Conservation (phyloP, 2,888 invertebrate species). For the Mythimna ferrago region DNA sequence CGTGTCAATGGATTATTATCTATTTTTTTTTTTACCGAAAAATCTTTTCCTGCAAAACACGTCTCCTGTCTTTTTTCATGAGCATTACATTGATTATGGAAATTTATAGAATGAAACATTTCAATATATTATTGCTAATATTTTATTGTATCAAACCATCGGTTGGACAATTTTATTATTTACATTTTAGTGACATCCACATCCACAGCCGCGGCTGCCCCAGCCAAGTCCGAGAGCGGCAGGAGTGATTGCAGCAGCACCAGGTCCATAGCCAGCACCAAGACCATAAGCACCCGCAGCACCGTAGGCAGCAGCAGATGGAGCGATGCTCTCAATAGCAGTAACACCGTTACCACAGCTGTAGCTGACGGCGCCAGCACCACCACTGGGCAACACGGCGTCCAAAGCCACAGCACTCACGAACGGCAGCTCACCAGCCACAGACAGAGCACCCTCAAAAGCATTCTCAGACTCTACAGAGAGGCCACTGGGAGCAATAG, state of each 20-base stretch:
- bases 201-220: constrained; percentile 31
- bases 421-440: constrained; percentile 75
- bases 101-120: too few species aligned
- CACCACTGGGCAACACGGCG: constrained; percentile 72
- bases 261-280: constrained; percentile 15
- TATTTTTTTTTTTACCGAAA: too few species aligned
- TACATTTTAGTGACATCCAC: constrained; percentile 3
- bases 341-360: constrained; percentile 71
- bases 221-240: constrained; percentile 9
- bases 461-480: constrained; percentile 22
- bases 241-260: constrained; percentile 10
- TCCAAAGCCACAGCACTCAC: constrained; percentile 73
- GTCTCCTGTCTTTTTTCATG: too few species aligned
- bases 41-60: too few species aligned
- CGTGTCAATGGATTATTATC: too few species aligned
- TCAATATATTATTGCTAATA: too few species aligned
- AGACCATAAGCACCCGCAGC: constrained; percentile 8
- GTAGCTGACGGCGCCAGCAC: constrained; percentile 71
- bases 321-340: constrained; percentile 41
- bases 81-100: too few species aligned
- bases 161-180: neutral
- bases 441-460: constrained; percentile 66
- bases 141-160: neutral
- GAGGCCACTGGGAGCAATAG: constrained; percentile 9
- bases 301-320: constrained; percentile 15